phyloP scores from a whole-genome alignment of 92 coral and sea anemone genomes.

The Palythoa heliodiscus region DNA sequence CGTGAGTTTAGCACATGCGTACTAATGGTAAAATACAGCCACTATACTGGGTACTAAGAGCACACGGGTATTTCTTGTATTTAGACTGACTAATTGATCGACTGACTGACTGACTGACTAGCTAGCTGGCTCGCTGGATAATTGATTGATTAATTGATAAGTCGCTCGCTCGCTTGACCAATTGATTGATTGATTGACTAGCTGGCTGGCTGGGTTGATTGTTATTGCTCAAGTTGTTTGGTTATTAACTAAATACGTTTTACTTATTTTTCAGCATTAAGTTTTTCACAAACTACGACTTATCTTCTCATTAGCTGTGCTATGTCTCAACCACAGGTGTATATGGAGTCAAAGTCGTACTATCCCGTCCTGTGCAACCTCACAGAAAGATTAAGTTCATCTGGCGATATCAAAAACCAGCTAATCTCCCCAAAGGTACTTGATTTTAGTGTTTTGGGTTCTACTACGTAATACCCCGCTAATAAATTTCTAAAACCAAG shows the following conservation, averaged over 20 bases:
- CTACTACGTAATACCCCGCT: not conserved
- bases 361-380: conserved; percentile 7
- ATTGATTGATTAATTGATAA: not conserved
- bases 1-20: no score
- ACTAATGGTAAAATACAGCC: no score
- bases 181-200: not conserved
- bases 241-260: not conserved
- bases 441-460: not conserved
- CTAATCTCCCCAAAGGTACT: not conserved
- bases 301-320: not conserved
- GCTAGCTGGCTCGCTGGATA: not conserved
- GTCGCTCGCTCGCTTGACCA: not conserved
- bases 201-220: not conserved
- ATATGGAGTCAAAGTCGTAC: not conserved
- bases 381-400: conserved; percentile 4
- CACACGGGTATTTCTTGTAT: not conserved
- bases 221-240: not conserved
- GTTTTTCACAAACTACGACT: not conserved
- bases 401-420: conserved; percentile 21
- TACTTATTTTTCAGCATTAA: not conserved
- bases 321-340: not conserved
- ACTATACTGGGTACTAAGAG: no score
- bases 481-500: not conserved
- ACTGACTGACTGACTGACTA: not conserved
- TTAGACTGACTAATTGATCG: no score